Base-by-base conservation (phyloP, 2,888 invertebrate species). In the Epinotia bilunana region DNA sequence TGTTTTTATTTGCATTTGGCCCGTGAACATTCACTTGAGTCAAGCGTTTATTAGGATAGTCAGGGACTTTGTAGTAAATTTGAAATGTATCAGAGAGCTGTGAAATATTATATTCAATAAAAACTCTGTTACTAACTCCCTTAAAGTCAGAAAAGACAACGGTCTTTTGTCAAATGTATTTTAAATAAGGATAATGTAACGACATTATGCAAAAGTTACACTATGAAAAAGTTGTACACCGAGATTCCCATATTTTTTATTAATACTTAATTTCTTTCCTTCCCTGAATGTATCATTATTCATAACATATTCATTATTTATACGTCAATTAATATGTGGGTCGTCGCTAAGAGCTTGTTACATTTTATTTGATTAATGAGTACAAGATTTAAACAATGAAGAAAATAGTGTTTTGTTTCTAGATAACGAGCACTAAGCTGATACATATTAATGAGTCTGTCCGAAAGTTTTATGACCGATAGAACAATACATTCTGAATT, bases 391-490 rank as follows among this genome's bases (percentile, higher is more conserved):
- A 82, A 84, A 87, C 85, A 86, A 85, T 83, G 82, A 87, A 87
- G 87, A 82, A 84, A 87, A 86, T 84, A 83, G 84, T 86, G 87
- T 89, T 89, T 90, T 90, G 88, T 89, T 88, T 85, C 84, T 80
- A 84, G 87, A 88, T 90, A 91, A 90, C 88, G 88, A 90, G 88
- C 89, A 88, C 86, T 89, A 87, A 89, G 84, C 86, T 87, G 85
- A 86, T 87, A 87, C 87, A 90, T 90, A 90, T 90, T 88, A 90
- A 90, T 90, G 87, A 85, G 80, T 77, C 77, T 79, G 80, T 81
- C 79, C 79, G 76, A 79, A 85, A 88, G 63, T 76, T 69, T 77
- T 79, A 83, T 83, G 83, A 84, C 84, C 84, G 84, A 86, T 84
- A 84, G 83, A 83, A 80, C 70, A 77, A 77, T 77, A 57, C 71